Percentiles rank a stretch among this genome's conserved stretches.
These are phyloP conservation scores for Palythoa caribaeorum DNA, from an alignment of 92 coral and sea anemone species.

Conservation along the genomic window DNA sequence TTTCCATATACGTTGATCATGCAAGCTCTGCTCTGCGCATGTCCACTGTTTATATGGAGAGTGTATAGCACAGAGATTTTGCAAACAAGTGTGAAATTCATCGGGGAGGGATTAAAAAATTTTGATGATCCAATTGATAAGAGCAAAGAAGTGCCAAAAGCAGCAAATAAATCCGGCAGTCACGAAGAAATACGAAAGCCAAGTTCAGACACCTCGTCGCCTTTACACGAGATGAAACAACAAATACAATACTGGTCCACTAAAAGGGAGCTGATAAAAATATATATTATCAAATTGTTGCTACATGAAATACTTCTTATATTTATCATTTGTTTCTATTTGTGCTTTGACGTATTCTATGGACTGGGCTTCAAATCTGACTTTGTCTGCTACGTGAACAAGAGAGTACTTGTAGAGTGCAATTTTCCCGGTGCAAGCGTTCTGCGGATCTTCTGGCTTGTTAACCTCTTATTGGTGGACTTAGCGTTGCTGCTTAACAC, in stretches of 20 bases:
- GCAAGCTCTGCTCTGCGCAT: constrained; percentile 72
- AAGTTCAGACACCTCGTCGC: constrained; percentile 27
- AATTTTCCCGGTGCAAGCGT: constrained; percentile 66
- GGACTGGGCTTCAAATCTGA: constrained; percentile 65
- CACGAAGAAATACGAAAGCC: constrained; percentile 15
- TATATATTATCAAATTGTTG: constrained; percentile 74
- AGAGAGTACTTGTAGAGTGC: constrained; percentile 68
- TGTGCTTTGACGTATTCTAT: constrained; percentile 60
- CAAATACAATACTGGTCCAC: constrained; percentile 73
- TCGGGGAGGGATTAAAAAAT: constrained; percentile 56
- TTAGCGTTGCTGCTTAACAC: constrained; percentile 66
- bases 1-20: constrained; percentile 76
- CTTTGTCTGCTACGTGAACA: constrained; percentile 82
- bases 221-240: constrained; percentile 53
- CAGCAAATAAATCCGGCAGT: constrained; percentile 18
- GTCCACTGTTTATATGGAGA: constrained; percentile 73
- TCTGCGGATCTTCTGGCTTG: constrained; percentile 69
- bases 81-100: constrained; percentile 62
- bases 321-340: constrained; percentile 59
- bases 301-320: constrained; percentile 67
- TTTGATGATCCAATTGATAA: neutral
- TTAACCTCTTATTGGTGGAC: constrained; percentile 67
- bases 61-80: constrained; percentile 69
- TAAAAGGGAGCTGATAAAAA: constrained; percentile 60
- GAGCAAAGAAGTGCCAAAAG: neutral